Evolutionary conservation across 2,797 vertebrate species (phyloP).

Genomic region (Thamnophis elegans): DNA sequence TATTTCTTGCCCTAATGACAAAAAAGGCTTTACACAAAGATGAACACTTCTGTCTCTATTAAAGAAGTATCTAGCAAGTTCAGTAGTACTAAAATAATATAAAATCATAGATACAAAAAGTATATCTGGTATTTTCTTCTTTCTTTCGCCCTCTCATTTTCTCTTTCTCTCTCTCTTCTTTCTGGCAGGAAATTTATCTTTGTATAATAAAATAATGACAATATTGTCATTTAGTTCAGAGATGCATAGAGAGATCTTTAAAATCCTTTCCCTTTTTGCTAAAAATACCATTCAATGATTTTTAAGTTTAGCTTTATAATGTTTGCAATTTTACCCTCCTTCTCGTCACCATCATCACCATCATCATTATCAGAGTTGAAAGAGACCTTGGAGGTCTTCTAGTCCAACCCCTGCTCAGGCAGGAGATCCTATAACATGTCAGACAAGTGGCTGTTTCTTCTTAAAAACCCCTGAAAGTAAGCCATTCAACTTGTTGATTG

Average conservation of each 20-base stretch:
- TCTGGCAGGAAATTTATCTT: background rate
- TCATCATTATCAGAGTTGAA: background rate
- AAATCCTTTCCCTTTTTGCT: background rate
- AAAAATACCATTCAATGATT: background rate
- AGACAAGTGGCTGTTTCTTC: background rate
- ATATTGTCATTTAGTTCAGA: background rate
- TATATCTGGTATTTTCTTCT: background rate
- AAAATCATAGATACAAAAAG: background rate
- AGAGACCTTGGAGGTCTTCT: background rate
- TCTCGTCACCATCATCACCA: background rate
- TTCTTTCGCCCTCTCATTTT: background rate
- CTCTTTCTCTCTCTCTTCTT: background rate
- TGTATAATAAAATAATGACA: background rate
- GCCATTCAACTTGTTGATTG: background rate
- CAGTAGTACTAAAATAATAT: background rate
- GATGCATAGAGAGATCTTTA: background rate
- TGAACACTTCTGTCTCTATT: background rate
- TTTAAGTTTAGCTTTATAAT: background rate
- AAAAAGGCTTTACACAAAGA: background rate
- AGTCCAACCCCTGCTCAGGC: background rate
- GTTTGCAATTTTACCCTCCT: background rate
- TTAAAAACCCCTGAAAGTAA: background rate
- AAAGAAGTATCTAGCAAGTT: background rate
- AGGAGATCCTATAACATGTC: background rate
- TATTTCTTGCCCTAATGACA: background rate